Base-by-base conservation (phyloP, 1,140 invertebrate genomes). In the Drosophila sproati region DNA sequence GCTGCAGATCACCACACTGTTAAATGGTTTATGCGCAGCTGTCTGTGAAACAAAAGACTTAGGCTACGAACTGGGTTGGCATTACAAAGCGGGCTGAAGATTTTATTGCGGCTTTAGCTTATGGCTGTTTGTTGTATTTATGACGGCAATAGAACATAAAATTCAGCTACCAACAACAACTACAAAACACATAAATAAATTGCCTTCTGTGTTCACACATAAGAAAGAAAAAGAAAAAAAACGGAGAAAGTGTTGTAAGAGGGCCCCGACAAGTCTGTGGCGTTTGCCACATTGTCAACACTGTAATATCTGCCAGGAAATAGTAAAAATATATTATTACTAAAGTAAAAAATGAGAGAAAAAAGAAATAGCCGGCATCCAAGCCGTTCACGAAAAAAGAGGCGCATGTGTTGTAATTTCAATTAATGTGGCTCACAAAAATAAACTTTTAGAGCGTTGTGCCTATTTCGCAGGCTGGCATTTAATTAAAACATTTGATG, bases 401-500 rank as follows among this genome's bases (percentile, higher is more conserved):
- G 31, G 70, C 28, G 47, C 64, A 20, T 75, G 71, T 77, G 50
- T 83, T 75, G 73, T 88, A 88, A 80, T 87, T 87, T 87, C 82
- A 86, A 78, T 81, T 82, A 86, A 87, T 82, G 64, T 41, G 54
- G 52, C 70, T 67, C 52, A 68, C 69, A 73, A 85, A 80, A 72
- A 61, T 48, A 64, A 80, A 43, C 69, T 85, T 82, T 81, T 57
- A 88, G 52, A 76, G 66, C 79, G 66, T 82, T 79, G 68, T 79
- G 70, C 56, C 62, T 64, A 47, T 73, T 73, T 67, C 31, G 31
- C 55, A 32, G 45, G 12, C 51, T 78, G 82, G 60, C 71, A 76
- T 78, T 87, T 83, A 80, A 87, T 87, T 87, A 87, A 88, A 87
- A 74, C 80, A 89, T 87, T 77, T 73, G 80, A 78, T 47, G 77